Percentiles rank a stretch among this genome's conserved stretches.
Conservation (phyloP, 2,113 vertebrate species). For the Muscicapa adusta region DNA sequence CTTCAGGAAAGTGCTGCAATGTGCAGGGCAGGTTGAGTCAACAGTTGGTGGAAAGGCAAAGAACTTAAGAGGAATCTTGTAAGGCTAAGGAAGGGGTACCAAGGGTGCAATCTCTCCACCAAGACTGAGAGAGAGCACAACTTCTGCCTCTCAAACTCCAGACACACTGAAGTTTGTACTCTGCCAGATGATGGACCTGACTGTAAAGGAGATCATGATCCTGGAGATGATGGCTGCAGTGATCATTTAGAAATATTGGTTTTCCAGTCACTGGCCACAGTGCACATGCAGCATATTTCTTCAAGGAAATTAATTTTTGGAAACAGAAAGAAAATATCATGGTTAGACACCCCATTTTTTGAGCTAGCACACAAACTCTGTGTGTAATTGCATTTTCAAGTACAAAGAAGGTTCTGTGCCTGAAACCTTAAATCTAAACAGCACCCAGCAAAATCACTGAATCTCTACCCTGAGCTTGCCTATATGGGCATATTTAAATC, state of each 20-base stretch:
- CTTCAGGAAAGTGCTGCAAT: not conserved
- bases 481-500: not conserved
- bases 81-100: not conserved
- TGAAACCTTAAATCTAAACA: not conserved
- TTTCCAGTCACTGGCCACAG: not conserved
- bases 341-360: not conserved
- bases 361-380: not conserved
- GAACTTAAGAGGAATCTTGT: not conserved
- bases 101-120: fast-evolving
- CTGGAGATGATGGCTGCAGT: not conserved
- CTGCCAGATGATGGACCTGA: not conserved
- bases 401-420: not conserved
- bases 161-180: fast-evolving
- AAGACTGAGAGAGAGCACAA: fast-evolving
- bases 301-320: not conserved
- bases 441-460: not conserved
- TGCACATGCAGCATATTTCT: not conserved
- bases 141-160: not conserved
- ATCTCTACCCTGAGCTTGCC: not conserved
- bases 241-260: not conserved
- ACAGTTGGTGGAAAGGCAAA: not conserved
- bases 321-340: not conserved
- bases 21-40: not conserved
- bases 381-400: not conserved
- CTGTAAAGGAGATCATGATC: not conserved